A percentile compares a stretch with the other conserved stretches of the same genome.
Conservation (phyloP, 37 sponge, comb jelly and placozoan genomes). For the Haliclona indistincta region DNA sequence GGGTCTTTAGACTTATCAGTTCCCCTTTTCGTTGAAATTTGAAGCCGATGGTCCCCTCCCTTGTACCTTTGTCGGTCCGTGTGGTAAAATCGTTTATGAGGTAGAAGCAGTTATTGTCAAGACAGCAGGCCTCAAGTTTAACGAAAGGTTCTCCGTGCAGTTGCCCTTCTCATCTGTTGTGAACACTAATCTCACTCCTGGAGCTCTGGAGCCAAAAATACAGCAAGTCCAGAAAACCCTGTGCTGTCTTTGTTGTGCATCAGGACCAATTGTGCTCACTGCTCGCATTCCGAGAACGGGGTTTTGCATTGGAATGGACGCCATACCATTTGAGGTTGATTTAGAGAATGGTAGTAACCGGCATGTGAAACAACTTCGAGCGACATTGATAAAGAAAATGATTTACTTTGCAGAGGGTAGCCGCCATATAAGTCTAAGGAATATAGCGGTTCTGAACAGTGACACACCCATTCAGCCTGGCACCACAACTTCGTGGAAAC, state of each 20-base stretch:
- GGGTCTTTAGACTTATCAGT: conserved; percentile 39
- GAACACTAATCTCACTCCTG: conserved; percentile 47
- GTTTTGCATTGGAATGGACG: conserved; percentile 57
- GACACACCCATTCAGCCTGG: background rate
- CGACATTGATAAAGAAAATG: conserved; percentile 14
- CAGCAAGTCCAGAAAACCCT: conserved; percentile 46
- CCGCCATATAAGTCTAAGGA: no score
- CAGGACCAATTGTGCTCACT: conserved; percentile 53
- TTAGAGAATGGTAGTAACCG: conserved; percentile 50
- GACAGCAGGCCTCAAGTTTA: conserved; percentile 46
- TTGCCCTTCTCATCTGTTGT: conserved; percentile 31
- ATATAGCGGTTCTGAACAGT: no score
- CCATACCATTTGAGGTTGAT: conserved; percentile 26
- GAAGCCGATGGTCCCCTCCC: background rate
- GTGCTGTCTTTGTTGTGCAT: conserved; percentile 76
- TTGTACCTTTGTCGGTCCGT: conserved; percentile 5
- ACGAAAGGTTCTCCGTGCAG: conserved; percentile 18
- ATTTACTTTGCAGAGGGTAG: conserved; percentile 45
- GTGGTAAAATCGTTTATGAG: conserved; percentile 56
- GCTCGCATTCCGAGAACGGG: conserved; percentile 43
- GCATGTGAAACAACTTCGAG: conserved; percentile 21
- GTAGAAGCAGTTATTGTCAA: conserved; percentile 40
- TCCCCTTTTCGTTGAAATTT: conserved; percentile 24
- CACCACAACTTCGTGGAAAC: conserved; percentile 3
- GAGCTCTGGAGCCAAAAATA: conserved; percentile 5